Conservation (phyloP, 2,797 vertebrate species). For the Knipowitschia caucasica region DNA sequence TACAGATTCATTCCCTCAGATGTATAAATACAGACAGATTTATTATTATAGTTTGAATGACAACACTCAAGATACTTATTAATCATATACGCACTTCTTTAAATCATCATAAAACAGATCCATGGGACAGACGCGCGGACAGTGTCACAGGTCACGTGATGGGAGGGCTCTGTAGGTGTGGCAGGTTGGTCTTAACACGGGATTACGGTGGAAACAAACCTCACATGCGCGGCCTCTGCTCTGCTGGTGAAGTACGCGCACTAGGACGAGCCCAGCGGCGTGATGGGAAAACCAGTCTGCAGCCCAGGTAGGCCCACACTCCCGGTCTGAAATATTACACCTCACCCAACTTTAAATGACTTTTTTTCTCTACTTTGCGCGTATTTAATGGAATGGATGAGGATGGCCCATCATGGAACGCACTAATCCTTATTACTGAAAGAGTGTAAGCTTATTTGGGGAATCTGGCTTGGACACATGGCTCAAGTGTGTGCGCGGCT, state of each 20-base stretch:
- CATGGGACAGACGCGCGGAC: constrained; percentile 14
- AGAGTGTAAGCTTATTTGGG: constrained; percentile 58
- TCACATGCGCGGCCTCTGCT: constrained; percentile 13
- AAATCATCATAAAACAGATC: too few species aligned
- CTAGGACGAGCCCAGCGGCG: constrained; percentile 10
- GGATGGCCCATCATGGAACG: constrained; percentile 15
- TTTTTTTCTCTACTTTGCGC: constrained; percentile 1
- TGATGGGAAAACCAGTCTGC: constrained; percentile 34
- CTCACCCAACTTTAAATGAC: background rate
- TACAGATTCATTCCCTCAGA: too few species aligned
- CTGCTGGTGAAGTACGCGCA: background rate
- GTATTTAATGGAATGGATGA: background rate
- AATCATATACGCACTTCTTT: too few species aligned
- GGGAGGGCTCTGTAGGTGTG: constrained; percentile 64
- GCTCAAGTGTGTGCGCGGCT: constrained; percentile 6
- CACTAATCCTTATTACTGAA: constrained; percentile 59
- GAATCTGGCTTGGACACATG: constrained; percentile 30
- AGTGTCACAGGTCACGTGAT: constrained; percentile 60
- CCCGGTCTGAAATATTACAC: too few species aligned
- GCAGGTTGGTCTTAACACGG: constrained; percentile 45
- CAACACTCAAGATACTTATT: too few species aligned
- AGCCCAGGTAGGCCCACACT: constrained; percentile 40
- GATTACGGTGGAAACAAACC: constrained; percentile 53
- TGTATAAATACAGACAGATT: too few species aligned
- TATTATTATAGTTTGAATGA: too few species aligned